Evolutionary conservation across 2,113 vertebrate genomes (phyloP), one percentile per base, ranked within the genome.

Genomic region (Neoarius graeffei): DNA sequence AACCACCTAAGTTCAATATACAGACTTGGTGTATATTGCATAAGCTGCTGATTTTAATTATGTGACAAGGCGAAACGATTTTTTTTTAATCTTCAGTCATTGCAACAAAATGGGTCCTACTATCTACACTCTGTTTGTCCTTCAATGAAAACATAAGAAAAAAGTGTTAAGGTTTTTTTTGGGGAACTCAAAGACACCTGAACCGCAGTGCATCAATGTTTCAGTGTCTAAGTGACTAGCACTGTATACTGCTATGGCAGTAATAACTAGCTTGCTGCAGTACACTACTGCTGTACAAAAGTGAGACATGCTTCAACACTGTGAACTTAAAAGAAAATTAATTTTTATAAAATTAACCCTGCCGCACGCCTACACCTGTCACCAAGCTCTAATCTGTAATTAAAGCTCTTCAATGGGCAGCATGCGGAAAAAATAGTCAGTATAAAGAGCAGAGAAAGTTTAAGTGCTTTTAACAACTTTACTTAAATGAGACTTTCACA

Each of bases 371-470:
- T 54, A 88, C 87, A 71, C 57, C 50, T 35, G 69, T 79, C 69
- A 77, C 81, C 48, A 56, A n/a, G 59, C 25, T 88, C 87, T 83
- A 57, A 88, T 84, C 69, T 79, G 81, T 84, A 84, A 88, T 88
- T 84, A 84, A 84, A 79, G 64, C 30, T 27, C 60, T 84, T 88
- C 59, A 84, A 10, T 66, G 20, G 8, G 81, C 60, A 83, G 42
- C 54, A 83, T 48, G 25, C 4, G 50, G 64, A 60, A 54, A 64
- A 48, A 35, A 25, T 3, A 57, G 14, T 42, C 42, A 57, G 52
- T 54, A 9, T 54, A 57, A 60, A 17, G 2, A 17, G 56, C 52
- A 17, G 50, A 54, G 81, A 2, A 83, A 54, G 73, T 84, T 27
- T 76, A 57, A 88, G 52, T 64, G 27, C 71, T 77, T 86, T 66